These are phyloP conservation scores for Ophioderma brevispina DNA, from an alignment of 35 echinoderm and acorn worm genomes.

Conservation along the genomic window DNA sequence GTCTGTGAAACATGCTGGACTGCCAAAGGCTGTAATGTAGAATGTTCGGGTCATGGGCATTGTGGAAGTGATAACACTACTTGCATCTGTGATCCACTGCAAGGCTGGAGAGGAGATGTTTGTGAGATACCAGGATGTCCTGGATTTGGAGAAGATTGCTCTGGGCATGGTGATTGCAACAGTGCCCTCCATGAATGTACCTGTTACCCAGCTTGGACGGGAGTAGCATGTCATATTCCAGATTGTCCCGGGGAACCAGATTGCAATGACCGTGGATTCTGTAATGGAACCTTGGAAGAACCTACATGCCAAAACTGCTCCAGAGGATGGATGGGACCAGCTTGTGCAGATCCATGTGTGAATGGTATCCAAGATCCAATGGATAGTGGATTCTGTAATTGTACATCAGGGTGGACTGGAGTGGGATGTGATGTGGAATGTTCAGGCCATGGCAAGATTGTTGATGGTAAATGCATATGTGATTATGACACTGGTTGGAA, in stretches of 20 bases:
- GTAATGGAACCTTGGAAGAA: conserved; percentile 69
- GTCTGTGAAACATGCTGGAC: conserved; percentile 90
- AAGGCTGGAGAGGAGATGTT: conserved; percentile 72
- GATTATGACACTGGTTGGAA: conserved; percentile 48
- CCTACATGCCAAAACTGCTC: conserved; percentile 80
- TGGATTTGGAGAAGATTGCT: conserved; percentile 74
- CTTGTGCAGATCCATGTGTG: conserved; percentile 74
- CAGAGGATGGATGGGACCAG: conserved; percentile 73
- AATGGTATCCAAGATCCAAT: conserved; percentile 75
- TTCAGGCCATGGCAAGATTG: conserved; percentile 61
- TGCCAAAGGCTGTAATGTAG: conserved; percentile 65
- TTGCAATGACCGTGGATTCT: conserved; percentile 69
- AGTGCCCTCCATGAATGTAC: conserved; percentile 83
- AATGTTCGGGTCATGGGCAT: conserved; percentile 70
- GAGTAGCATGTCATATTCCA: conserved; percentile 73
- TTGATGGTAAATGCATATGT: conserved; percentile 66
- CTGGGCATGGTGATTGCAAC: conserved; percentile 91
- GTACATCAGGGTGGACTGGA: conserved; percentile 74
- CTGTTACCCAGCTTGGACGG: conserved; percentile 84
- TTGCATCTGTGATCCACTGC: conserved; percentile 72
- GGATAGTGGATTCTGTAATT: conserved; percentile 82
- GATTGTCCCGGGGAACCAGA: conserved; percentile 90
- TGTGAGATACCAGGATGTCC: conserved; percentile 89
- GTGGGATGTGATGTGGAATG: conserved; percentile 75
- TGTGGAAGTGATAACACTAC: conserved; percentile 37